Percentiles rank a stretch among this genome's conserved stretches.
Conservation (phyloP, 2,888 invertebrate genomes). For the Lapara coniferarum region DNA sequence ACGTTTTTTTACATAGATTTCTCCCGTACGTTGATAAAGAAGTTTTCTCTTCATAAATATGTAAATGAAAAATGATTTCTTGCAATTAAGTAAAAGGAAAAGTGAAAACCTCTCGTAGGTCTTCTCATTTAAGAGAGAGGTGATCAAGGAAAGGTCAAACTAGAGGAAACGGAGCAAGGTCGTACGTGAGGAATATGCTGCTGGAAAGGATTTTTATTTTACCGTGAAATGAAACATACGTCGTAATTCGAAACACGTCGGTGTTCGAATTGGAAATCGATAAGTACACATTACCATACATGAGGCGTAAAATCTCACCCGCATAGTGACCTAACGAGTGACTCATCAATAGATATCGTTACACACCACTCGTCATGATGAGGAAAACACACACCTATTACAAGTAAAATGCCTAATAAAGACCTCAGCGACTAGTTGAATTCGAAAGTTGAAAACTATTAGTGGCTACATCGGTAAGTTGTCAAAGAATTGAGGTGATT, state of each 20-base stretch:
- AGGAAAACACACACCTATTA: constrained; percentile 14
- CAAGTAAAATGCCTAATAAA: constrained; percentile 21
- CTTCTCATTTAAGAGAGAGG: neutral
- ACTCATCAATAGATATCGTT: constrained; percentile 14
- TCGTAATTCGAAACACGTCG: neutral
- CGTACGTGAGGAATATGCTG: neutral
- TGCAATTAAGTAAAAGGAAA: neutral
- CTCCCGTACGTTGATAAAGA: too few relatives aligned
- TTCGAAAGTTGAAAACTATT: constrained; percentile 1
- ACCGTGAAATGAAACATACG: neutral
- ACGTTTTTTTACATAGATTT: too few relatives aligned
- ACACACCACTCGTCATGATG: constrained; percentile 6
- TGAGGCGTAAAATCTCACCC: constrained; percentile 22
- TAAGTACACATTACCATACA: constrained; percentile 11
- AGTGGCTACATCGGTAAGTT: neutral
- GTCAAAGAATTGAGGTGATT: constrained; percentile 2
- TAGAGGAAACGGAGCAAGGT: neutral
- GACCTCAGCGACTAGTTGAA: constrained; percentile 1
- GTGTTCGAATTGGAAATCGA: constrained; percentile 19
- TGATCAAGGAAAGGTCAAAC: neutral
- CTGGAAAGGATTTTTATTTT: neutral
- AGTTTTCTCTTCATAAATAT: too few relatives aligned
- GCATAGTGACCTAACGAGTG: constrained; percentile 11
- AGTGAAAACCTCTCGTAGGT: neutral
- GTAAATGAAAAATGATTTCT: too few relatives aligned